A percentile compares a stretch with the other conserved stretches of the same genome.
phyloP scores from a whole-genome alignment of 2,888 invertebrate genomes.

The Amphipoea lucens region DNA sequence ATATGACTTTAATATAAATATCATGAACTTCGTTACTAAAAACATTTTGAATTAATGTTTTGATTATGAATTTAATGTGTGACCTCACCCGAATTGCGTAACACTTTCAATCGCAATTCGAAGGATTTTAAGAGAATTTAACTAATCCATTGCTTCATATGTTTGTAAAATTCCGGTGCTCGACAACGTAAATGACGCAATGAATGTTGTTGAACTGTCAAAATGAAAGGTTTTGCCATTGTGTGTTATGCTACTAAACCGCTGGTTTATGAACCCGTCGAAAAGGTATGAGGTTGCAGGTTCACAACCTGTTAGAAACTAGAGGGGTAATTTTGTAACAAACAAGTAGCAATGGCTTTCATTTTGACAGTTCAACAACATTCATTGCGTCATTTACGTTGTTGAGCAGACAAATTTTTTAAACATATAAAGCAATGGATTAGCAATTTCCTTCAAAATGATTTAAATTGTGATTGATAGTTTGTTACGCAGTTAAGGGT shows the following conservation, averaged over 20 bases:
- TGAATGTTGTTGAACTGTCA: background rate
- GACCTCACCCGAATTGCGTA: background rate
- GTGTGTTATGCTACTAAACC: too few relatives aligned
- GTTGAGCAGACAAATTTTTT: too few relatives aligned
- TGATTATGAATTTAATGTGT: constrained; percentile 17
- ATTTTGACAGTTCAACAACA: too few relatives aligned
- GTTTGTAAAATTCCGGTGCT: background rate
- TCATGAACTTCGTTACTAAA: constrained; percentile 40
- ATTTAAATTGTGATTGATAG: too few relatives aligned
- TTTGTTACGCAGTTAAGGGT: too few relatives aligned
- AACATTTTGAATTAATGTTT: constrained; percentile 44
- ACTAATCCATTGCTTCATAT: background rate
- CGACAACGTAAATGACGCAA: background rate
- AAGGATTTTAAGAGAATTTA: background rate
- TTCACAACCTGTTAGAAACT: background rate
- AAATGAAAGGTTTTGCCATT: too few relatives aligned
- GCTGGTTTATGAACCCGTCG: background rate
- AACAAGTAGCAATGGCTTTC: too few relatives aligned
- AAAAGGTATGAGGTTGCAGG: background rate
- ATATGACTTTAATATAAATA: constrained; percentile 40
- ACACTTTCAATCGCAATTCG: background rate
- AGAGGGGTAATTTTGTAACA: too few relatives aligned
- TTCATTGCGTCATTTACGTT: too few relatives aligned
- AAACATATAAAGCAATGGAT: too few relatives aligned
- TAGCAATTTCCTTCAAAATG: too few relatives aligned